A percentile compares a stretch with the other conserved stretches of the same genome.
Conservation (phyloP, 2,113 vertebrate genomes). For the Camelus bactrianus region DNA sequence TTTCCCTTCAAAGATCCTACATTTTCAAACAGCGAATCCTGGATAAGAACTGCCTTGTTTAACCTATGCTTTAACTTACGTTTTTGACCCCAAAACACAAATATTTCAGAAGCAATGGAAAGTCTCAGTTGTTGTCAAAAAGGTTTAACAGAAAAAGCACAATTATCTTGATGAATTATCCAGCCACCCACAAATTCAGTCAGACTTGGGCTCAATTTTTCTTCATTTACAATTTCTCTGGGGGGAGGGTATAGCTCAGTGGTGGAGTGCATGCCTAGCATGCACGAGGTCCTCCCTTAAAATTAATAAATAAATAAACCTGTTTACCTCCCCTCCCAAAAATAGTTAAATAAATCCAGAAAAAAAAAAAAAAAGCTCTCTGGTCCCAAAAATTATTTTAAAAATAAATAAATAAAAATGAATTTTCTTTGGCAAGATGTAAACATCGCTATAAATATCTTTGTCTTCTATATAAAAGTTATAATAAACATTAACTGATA, state of each 20-base stretch:
- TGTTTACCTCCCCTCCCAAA: no score
- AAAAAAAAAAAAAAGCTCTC: no score
- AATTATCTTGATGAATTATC: neutral
- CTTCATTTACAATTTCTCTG: neutral
- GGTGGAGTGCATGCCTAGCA: no score
- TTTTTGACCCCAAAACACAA: conserved; percentile 8
- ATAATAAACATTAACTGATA: neutral
- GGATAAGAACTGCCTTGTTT: neutral
- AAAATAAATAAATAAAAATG: no score
- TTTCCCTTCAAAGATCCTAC: neutral
- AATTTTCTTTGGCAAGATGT: no score
- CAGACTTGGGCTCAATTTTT: neutral
- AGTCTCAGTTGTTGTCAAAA: neutral
- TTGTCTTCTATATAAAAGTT: neutral
- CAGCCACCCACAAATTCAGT: neutral
- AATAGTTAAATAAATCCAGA: no score
- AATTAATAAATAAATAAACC: no score
- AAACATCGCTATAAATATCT: no score
- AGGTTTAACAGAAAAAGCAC: neutral
- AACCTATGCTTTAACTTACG: neutral
- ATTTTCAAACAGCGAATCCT: neutral
- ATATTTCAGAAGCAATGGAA: neutral
- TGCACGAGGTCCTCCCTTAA: no score
- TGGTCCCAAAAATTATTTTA: no score
- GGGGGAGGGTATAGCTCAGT: no score